Evolutionary conservation across 1,140 invertebrate species (phyloP).

Genomic region (Lerema accius): DNA sequence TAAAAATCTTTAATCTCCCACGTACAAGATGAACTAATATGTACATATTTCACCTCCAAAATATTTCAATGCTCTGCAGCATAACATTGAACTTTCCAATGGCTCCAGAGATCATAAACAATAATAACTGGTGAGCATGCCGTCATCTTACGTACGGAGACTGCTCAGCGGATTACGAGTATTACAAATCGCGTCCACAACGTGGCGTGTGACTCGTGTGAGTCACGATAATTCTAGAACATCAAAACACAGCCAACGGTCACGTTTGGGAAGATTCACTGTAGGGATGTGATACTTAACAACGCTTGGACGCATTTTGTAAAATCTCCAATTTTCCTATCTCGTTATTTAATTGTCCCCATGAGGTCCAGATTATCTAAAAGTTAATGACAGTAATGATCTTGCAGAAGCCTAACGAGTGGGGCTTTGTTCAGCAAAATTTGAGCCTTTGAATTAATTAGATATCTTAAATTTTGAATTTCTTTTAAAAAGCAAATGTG

Average conservation of each 20-base stretch:
- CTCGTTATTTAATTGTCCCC: too few relatives aligned
- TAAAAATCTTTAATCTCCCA: too few relatives aligned
- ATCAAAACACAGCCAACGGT: conserved; percentile 42
- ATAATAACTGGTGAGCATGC: conserved; percentile 36
- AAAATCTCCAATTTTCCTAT: too few relatives aligned
- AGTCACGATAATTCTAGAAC: conserved; percentile 47
- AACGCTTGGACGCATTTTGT: too few relatives aligned
- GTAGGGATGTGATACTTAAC: conserved; percentile 23
- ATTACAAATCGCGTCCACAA: conserved; percentile 4
- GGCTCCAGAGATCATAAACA: conserved; percentile 18
- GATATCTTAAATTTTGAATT: too few relatives aligned
- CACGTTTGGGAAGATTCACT: conserved; percentile 41
- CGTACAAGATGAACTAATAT: too few relatives aligned
- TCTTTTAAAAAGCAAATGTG: too few relatives aligned
- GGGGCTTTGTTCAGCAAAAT: too few relatives aligned
- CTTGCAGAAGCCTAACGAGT: too few relatives aligned
- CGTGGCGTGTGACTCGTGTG: conserved; percentile 39
- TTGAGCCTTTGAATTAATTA: too few relatives aligned
- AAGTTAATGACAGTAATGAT: too few relatives aligned
- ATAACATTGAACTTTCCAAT: neutral
- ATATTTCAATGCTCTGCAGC: conserved; percentile 2
- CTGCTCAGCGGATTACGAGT: neutral
- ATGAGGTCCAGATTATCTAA: too few relatives aligned
- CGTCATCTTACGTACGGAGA: conserved; percentile 33
- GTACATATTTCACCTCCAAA: neutral